Percentiles rank a stretch among this genome's conserved stretches.
Conservation (phyloP, 1,140 invertebrate species). For the Rhynchophorus ferrugineus region DNA sequence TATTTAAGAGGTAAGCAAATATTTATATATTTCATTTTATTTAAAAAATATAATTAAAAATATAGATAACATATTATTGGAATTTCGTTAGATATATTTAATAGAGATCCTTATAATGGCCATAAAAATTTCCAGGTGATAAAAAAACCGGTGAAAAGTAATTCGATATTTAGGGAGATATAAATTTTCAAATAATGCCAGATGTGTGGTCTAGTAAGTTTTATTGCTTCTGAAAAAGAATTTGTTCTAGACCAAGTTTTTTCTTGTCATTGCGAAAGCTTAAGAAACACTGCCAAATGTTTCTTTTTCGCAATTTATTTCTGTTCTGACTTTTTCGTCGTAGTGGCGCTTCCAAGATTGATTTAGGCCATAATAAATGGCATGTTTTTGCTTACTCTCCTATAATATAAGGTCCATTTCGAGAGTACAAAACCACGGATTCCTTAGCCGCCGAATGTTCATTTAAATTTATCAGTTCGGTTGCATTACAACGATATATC, state of each 20-base stretch:
- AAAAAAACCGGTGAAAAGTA: too few species aligned
- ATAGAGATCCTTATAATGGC: too few species aligned
- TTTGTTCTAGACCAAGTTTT: not conserved
- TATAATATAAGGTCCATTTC: not conserved
- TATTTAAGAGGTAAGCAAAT: too few species aligned
- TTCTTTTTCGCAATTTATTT: not conserved
- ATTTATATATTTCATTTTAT: too few species aligned
- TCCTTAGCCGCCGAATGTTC: not conserved
- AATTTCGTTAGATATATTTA: too few species aligned
- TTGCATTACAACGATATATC: not conserved
- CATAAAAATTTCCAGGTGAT: too few species aligned
- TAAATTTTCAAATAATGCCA: not conserved
- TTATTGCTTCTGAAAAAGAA: not conserved
- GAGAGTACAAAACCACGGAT: not conserved
- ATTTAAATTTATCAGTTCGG: not conserved
- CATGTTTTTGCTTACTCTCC: not conserved
- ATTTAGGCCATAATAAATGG: not conserved
- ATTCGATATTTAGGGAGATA: not conserved
- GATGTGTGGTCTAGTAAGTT: not conserved
- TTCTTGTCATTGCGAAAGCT: not conserved
- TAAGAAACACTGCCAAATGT: not conserved
- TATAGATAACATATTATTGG: too few species aligned
- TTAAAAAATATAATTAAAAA: too few species aligned
- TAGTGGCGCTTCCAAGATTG: not conserved
- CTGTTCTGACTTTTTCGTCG: not conserved